Conservation (phyloP, 2,888 invertebrate genomes). For the Lapara coniferarum region DNA sequence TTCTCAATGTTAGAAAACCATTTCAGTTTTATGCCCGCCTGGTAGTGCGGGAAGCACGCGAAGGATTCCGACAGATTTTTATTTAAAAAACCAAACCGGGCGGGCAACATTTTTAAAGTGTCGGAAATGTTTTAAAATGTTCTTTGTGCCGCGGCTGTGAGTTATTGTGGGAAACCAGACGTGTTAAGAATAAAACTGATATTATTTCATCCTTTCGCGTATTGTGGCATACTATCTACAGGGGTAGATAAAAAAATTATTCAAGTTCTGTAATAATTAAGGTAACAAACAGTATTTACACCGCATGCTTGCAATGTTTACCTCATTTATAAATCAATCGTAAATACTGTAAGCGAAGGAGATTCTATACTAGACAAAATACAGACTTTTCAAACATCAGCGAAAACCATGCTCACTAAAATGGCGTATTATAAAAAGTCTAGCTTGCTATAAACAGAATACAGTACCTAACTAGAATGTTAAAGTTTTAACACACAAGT, state of each 20-base stretch:
- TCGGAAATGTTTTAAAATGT: constrained; percentile 23
- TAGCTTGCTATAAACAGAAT: neutral
- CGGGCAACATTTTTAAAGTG: constrained; percentile 21
- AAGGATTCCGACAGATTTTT: constrained; percentile 26
- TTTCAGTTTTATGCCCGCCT: constrained; percentile 53
- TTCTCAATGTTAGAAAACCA: constrained; percentile 54
- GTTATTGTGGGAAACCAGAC: constrained; percentile 22
- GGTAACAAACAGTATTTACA: no score
- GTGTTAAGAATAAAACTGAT: constrained; percentile 22
- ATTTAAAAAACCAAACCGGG: constrained; percentile 28
- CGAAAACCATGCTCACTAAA: no score
- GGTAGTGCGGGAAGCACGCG: constrained; percentile 42
- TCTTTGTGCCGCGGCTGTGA: constrained; percentile 13
- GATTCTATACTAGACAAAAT: no score
- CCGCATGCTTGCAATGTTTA: no score
- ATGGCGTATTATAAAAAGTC: no score
- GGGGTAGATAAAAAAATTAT: neutral
- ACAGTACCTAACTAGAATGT: neutral
- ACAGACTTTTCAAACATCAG: no score
- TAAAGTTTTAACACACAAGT: constrained; percentile 26
- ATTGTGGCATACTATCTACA: neutral
- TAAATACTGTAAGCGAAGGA: no score
- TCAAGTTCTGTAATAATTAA: no score
- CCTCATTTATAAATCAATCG: no score
- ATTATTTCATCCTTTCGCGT: constrained; percentile 19